These are phyloP conservation scores for Pangasianodon gigas DNA, from an alignment of 2,113 vertebrate species.

Conservation along the genomic window DNA sequence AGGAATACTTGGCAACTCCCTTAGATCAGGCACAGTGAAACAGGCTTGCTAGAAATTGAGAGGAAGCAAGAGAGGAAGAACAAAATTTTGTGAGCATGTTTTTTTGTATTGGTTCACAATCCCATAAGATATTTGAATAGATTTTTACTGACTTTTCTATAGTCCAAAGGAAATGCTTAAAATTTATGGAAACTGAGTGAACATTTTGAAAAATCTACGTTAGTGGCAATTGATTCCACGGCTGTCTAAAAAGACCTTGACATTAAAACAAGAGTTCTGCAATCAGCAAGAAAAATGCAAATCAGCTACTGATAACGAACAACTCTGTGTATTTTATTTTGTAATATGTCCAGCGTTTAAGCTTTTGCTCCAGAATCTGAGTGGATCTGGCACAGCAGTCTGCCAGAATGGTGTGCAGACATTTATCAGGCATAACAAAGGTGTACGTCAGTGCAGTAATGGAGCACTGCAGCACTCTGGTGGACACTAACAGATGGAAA, in stretches of 20 bases:
- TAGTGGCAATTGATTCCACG: not conserved
- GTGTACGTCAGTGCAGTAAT: no score
- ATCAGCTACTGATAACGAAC: not conserved
- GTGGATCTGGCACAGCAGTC: no score
- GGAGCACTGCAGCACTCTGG: no score
- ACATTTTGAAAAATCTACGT: not conserved
- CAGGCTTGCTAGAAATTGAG: slow-evolving; percentile 83
- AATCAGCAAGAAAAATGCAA: not conserved
- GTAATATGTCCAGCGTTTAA: not conserved
- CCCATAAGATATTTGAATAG: not conserved
- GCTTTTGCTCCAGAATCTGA: no score
- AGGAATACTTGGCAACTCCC: slow-evolving; percentile 93
- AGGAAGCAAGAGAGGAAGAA: not conserved
- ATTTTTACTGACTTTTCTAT: not conserved
- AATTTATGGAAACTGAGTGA: not conserved
- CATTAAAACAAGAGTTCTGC: not conserved
- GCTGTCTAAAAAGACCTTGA: not conserved
- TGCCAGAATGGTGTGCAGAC: no score
- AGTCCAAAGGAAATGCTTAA: not conserved
- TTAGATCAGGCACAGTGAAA: slow-evolving; percentile 92
- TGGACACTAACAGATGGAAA: no score
- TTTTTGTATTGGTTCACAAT: not conserved
- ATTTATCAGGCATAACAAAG: no score
- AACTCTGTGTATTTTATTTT: not conserved
- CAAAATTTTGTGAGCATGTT: not conserved